A percentile compares a stretch with the other conserved stretches of the same genome.
phyloP scores from a whole-genome alignment of 2,797 vertebrate species.

The Borostomias antarcticus region DNA sequence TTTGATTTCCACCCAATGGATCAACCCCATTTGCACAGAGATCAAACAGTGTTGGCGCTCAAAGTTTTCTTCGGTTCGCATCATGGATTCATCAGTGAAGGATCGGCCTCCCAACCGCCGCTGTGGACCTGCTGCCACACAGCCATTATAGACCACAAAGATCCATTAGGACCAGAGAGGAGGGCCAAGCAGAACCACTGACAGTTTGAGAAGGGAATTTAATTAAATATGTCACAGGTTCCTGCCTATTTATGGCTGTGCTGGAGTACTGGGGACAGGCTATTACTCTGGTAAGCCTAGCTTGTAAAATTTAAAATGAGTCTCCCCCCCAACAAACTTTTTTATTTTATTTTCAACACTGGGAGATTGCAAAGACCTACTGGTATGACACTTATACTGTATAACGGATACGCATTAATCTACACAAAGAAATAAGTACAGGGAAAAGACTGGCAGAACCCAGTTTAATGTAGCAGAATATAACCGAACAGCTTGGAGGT shows the following conservation, averaged over 20 bases:
- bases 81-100: not conserved
- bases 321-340: conserved; percentile 29
- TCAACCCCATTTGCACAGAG: too few relatives aligned
- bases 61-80: too few relatives aligned
- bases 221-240: conserved; percentile 68
- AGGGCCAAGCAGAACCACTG: conserved; percentile 45
- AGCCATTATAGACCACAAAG: conserved; percentile 52
- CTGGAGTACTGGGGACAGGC: conserved; percentile 33
- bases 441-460: too few relatives aligned
- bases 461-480: too few relatives aligned
- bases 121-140: conserved; percentile 33
- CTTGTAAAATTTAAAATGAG: conserved; percentile 38
- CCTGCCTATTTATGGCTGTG: conserved; percentile 54
- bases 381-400: too few relatives aligned
- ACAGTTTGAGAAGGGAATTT: conserved; percentile 60
- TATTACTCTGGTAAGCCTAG: conserved; percentile 38
- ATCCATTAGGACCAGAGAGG: conserved; percentile 57
- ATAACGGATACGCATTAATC: too few relatives aligned
- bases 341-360: too few relatives aligned
- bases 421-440: too few relatives aligned
- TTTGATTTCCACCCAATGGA: not conserved
- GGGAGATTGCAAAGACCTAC: too few relatives aligned
- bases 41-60: too few relatives aligned
- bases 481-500: too few relatives aligned
- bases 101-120: conserved; percentile 47